These are phyloP conservation scores for Xiphophorus maculatus DNA, from an alignment of 2,113 vertebrate species.

Conservation along the genomic window DNA sequence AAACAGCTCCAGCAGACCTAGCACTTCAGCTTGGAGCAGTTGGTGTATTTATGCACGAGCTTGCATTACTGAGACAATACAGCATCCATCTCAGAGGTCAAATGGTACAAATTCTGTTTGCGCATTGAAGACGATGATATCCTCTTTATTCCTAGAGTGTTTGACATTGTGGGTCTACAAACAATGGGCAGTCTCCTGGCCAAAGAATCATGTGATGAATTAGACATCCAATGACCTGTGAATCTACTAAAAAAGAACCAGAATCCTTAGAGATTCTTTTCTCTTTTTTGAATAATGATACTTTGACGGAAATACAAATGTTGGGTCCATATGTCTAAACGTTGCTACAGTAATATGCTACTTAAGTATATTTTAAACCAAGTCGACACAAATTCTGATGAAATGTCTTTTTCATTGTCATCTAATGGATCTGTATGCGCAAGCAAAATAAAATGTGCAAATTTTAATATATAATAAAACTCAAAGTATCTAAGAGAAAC, in stretches of 20 bases:
- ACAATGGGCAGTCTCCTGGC: constrained; percentile 24
- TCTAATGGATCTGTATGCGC: not conserved
- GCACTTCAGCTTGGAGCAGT: constrained; percentile 60
- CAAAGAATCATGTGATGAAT: constrained; percentile 49
- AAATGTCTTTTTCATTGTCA: not conserved
- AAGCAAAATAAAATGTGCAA: not conserved
- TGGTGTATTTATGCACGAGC: constrained; percentile 56
- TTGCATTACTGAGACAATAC: constrained; percentile 63
- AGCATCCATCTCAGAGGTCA: constrained; percentile 61
- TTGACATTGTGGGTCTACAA: constrained; percentile 46
- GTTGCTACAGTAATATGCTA: not conserved
- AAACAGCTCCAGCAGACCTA: constrained; percentile 68
- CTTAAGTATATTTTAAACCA: not conserved
- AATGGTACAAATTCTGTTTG: constrained; percentile 62
- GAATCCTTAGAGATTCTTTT: not conserved
- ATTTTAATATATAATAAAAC: no score
- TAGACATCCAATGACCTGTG: constrained; percentile 47
- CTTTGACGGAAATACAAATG: not conserved
- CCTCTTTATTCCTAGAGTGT: constrained; percentile 24
- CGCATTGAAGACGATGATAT: constrained; percentile 48
- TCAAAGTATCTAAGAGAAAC: no score
- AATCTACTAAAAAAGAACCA: not conserved
- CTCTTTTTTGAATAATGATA: not conserved
- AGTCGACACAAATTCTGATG: not conserved
- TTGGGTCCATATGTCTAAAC: not conserved